phyloP scores from a whole-genome alignment of 2,113 vertebrate species.

The Pan troglodytes region DNA sequence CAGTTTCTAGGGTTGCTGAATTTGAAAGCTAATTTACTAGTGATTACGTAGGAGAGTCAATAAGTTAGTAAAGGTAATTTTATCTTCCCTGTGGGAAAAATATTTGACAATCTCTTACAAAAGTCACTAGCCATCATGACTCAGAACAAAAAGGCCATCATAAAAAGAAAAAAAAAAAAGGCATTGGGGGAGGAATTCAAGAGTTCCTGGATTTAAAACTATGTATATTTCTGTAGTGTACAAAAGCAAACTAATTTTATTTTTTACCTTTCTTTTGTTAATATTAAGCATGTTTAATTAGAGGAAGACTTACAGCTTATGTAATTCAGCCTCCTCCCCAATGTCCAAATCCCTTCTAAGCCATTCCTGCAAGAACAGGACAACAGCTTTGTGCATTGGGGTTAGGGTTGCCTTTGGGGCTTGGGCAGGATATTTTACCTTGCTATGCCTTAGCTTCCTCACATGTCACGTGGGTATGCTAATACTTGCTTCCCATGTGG shows the following conservation, averaged over 20 bases:
- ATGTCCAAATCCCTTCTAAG: neutral
- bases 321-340: neutral
- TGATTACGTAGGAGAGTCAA: neutral
- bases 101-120: neutral
- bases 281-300: neutral
- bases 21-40: neutral
- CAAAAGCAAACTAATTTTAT: neutral
- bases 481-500: neutral
- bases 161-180: neutral
- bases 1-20: neutral
- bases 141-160: neutral
- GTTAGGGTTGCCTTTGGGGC: fast-evolving
- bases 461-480: neutral
- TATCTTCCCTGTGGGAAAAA: neutral
- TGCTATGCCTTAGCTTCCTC: neutral
- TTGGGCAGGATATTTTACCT: too few relatives aligned
- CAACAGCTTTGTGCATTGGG: neutral
- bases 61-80: neutral
- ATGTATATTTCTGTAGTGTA: neutral
- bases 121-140: neutral
- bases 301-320: neutral
- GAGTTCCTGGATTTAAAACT: neutral
- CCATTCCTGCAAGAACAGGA: neutral
- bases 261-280: neutral
- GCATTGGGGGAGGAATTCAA: neutral